phyloP scores from a whole-genome alignment of 2,797 vertebrate genomes.

The Threskiornis aethiopicus region DNA sequence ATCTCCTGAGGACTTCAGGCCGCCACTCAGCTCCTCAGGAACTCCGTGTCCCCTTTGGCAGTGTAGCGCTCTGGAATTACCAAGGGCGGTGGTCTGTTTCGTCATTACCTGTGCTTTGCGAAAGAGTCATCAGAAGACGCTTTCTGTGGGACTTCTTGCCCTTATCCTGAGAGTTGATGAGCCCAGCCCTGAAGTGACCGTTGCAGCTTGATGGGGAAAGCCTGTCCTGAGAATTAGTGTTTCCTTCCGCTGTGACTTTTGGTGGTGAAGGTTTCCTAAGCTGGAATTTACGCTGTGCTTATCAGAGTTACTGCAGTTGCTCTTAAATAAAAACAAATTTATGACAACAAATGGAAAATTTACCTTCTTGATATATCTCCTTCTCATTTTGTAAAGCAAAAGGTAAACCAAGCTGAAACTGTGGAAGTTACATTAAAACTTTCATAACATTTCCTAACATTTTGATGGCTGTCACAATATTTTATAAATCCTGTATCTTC shows the following conservation, averaged over 20 bases:
- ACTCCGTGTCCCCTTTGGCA: not conserved
- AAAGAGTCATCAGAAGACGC: not conserved
- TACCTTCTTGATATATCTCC: not conserved
- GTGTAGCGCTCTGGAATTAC: not conserved
- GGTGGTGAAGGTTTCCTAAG: not conserved
- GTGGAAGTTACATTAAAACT: not conserved
- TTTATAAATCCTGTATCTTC: not conserved
- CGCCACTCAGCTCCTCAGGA: not conserved
- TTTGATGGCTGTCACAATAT: not conserved
- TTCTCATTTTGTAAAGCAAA: not conserved
- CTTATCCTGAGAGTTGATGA: not conserved
- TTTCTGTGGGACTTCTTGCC: not conserved
- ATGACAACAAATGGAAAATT: not conserved
- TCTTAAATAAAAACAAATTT: not conserved
- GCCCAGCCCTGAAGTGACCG: not conserved
- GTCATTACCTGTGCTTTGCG: accelerated
- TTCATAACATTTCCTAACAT: not conserved
- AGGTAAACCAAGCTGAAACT: not conserved
- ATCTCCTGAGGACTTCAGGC: not conserved
- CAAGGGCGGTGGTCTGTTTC: not conserved
- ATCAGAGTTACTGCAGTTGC: not conserved
- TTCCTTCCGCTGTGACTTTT: not conserved
- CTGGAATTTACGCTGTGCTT: not conserved
- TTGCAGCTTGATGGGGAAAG: not conserved
- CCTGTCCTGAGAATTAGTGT: not conserved